Evolutionary conservation across 2,797 vertebrate species (phyloP).

Genomic region (Adelosebastes latens): DNA sequence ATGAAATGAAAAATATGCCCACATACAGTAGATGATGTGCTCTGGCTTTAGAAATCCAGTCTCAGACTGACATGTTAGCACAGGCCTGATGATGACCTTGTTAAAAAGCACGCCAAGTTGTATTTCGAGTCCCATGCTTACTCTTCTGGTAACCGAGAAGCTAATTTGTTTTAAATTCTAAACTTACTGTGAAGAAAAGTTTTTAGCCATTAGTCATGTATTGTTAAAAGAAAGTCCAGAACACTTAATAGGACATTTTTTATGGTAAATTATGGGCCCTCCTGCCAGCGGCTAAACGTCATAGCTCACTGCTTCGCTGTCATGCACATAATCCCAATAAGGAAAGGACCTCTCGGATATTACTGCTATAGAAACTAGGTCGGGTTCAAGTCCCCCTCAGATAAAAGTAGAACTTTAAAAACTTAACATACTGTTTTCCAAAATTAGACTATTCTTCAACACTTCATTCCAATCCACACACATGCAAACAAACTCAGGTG

Average conservation of each 20-base stretch:
- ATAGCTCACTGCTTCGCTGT: constrained; percentile 45
- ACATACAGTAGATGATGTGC: neutral
- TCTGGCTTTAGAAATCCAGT: neutral
- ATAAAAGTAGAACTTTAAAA: constrained; percentile 4
- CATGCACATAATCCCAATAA: constrained; percentile 54
- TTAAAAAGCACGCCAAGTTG: neutral
- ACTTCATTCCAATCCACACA: neutral
- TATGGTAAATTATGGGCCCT: constrained; percentile 49
- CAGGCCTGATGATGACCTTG: neutral
- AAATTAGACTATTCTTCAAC: neutral
- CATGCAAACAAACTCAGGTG: neutral
- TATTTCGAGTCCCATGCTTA: neutral
- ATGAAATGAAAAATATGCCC: too few relatives aligned
- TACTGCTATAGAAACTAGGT: constrained; percentile 34
- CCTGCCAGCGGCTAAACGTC: constrained; percentile 44
- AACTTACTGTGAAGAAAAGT: constrained; percentile 6
- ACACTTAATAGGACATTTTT: constrained; percentile 43
- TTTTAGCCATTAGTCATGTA: constrained; percentile 34
- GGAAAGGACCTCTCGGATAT: constrained; percentile 39
- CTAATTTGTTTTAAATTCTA: constrained; percentile 20
- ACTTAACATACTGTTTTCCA: neutral
- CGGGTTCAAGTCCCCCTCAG: constrained; percentile 10
- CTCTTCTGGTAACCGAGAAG: neutral
- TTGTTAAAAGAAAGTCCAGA: constrained; percentile 24
- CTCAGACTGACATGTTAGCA: neutral